phyloP scores from a whole-genome alignment of 2,888 invertebrate genomes.

The Netelia virgata region DNA sequence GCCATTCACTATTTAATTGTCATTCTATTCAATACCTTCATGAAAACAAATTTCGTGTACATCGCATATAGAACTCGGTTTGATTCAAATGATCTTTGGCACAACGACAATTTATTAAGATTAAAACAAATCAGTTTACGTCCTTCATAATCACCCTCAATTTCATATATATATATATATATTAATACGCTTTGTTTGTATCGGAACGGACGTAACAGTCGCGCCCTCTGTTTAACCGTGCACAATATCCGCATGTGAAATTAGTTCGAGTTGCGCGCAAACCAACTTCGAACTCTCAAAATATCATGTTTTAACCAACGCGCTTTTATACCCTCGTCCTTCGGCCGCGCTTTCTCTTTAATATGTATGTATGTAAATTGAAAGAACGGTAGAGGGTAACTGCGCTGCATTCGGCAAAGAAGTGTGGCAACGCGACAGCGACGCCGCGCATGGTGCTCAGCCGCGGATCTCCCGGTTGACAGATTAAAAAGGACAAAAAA shows the following conservation, averaged over 20 bases:
- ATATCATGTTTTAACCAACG: constrained; percentile 68
- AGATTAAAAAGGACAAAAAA: constrained; percentile 22
- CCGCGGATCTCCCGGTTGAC: constrained; percentile 46
- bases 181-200: background rate
- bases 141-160: too few species aligned
- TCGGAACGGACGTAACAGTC: background rate
- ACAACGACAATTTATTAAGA: background rate
- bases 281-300: constrained; percentile 49
- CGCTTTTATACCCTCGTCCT: constrained; percentile 27
- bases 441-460: constrained; percentile 35
- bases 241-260: constrained; percentile 48
- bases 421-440: constrained; percentile 39
- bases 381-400: constrained; percentile 62
- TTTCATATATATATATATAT: too few species aligned
- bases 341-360: constrained; percentile 66
- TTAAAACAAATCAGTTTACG: background rate
- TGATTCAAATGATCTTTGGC: background rate
- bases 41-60: background rate
- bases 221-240: background rate
- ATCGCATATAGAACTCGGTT: background rate
- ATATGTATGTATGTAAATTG: constrained; percentile 73
- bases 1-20: too few species aligned
- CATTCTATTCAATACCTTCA: background rate
- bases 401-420: constrained; percentile 41
- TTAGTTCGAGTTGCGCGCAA: constrained; percentile 34